Conservation (phyloP, 2,888 invertebrate genomes). For the Julus scandinavius region DNA sequence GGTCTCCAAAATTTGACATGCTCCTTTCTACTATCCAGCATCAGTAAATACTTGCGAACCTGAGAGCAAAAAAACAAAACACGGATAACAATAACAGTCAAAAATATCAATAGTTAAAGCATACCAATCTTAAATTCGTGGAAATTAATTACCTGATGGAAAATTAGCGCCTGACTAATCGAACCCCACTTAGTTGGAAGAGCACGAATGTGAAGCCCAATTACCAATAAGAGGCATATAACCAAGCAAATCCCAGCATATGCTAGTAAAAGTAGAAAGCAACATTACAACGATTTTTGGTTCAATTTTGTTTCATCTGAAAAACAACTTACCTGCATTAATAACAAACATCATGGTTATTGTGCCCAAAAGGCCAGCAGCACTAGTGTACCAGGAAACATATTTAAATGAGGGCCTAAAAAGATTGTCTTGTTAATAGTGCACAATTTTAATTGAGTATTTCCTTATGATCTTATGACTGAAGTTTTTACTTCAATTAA, state of each 20-base stretch:
- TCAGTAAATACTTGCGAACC: constrained; percentile 93
- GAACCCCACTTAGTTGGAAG: constrained; percentile 95
- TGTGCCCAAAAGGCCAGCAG: constrained; percentile 86
- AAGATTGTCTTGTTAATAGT: constrained; percentile 59
- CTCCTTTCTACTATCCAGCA: constrained; percentile 94
- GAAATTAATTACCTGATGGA: constrained; percentile 83
- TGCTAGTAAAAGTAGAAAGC: constrained; percentile 66
- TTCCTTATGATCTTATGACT: background rate
- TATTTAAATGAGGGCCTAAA: constrained; percentile 92
- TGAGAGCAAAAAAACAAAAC: constrained; percentile 63
- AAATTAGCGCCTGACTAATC: constrained; percentile 98
- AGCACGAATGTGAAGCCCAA: constrained; percentile 85
- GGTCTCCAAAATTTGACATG: constrained; percentile 99
- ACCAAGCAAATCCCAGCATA: constrained; percentile 90
- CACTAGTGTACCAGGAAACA: constrained; percentile 94
- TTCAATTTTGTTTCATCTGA: background rate
- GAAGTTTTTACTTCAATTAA: background rate
- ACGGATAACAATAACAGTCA: background rate
- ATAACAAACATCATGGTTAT: constrained; percentile 94
- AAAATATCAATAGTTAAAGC: background rate
- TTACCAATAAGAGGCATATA: constrained; percentile 83
- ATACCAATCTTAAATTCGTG: background rate
- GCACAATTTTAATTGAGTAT: too few species aligned
- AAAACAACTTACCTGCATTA: constrained; percentile 70
- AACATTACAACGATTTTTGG: background rate